Evolutionary conservation across 2,797 vertebrate genomes (phyloP).

Genomic region (Halcyon chelicuti): DNA sequence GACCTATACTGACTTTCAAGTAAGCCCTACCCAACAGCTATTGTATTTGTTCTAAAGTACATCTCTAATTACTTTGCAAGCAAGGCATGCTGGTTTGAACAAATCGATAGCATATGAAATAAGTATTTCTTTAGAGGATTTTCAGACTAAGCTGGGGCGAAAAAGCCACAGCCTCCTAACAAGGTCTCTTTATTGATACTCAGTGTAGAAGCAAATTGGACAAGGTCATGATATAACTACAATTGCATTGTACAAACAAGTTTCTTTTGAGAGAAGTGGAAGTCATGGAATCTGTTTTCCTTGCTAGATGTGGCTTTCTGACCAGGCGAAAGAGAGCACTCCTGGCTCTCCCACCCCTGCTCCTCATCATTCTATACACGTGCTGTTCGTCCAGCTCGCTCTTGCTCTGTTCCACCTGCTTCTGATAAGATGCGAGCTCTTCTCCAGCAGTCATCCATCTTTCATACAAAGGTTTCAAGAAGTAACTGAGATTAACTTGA

Average conservation of each 20-base stretch:
- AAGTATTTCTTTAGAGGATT: conserved; percentile 26
- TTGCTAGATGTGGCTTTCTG: neutral
- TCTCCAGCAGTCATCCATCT: neutral
- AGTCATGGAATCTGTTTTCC: neutral
- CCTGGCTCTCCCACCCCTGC: neutral
- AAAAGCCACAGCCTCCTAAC: neutral
- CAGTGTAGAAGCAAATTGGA: conserved; percentile 8
- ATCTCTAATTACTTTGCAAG: neutral
- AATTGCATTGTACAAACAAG: neutral
- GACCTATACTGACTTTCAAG: neutral
- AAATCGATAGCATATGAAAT: conserved; percentile 22
- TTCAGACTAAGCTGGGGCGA: neutral
- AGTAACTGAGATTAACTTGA: neutral
- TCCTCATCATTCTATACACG: neutral
- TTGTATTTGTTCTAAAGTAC: neutral
- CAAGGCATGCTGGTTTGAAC: neutral
- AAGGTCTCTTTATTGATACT: conserved; percentile 9
- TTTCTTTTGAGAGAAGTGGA: neutral
- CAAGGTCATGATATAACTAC: conserved; percentile 19
- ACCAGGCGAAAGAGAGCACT: neutral
- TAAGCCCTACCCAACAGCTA: neutral
- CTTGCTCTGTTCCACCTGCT: neutral
- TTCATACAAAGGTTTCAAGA: neutral
- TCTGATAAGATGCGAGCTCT: neutral
- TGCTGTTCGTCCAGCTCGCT: neutral